Evolutionary conservation across 2,113 vertebrate species (phyloP).

Genomic region (Corapipo altera): DNA sequence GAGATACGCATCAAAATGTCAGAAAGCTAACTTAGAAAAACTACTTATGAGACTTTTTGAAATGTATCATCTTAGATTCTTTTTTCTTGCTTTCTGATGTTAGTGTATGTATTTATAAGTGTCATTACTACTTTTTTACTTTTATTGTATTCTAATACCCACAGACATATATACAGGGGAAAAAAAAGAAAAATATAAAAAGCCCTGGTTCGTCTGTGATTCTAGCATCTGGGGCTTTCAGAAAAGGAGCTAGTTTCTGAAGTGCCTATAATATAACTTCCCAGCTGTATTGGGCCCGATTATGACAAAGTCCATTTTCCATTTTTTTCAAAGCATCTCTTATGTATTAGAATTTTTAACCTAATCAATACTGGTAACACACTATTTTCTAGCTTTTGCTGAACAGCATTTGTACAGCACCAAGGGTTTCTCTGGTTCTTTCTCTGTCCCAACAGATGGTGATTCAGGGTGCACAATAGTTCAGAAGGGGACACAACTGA

Average conservation of each 20-base stretch:
- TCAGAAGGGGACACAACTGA: not conserved
- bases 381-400: not conserved
- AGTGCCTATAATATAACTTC: not conserved
- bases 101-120: fast-evolving
- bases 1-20: not conserved
- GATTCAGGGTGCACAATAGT: fast-evolving
- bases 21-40: not conserved
- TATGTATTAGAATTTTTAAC: not conserved
- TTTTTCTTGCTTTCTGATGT: not conserved
- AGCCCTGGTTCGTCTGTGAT: fast-evolving
- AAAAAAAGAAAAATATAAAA: not conserved
- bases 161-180: not conserved
- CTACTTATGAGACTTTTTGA: not conserved
- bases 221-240: not conserved
- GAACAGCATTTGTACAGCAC: not conserved
- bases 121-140: not conserved
- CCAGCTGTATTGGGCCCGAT: not conserved
- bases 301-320: not conserved
- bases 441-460: not conserved
- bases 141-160: not conserved
- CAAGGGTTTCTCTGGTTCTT: not conserved
- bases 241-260: not conserved
- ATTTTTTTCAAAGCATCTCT: not conserved
- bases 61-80: not conserved
- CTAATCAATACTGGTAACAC: not conserved